Base-by-base conservation (phyloP, 2,888 invertebrate species). In the Sinhomidia bicolor region DNA sequence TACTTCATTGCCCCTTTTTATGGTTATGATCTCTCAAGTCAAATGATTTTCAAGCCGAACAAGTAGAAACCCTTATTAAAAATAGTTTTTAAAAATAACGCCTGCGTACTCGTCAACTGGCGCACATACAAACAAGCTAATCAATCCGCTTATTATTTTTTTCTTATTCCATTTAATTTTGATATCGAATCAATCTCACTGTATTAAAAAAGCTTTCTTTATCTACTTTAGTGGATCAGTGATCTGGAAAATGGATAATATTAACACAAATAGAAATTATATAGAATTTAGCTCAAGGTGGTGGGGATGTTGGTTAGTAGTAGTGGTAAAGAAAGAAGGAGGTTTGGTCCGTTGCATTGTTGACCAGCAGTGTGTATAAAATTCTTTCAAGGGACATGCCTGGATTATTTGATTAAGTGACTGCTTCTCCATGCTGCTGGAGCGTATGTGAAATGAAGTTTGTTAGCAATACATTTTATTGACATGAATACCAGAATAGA, bases 361-460 rank as follows among this genome's bases (percentile, higher is more conserved):
- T 78, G 20, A 51, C 54, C 51, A 78, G 78, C 71, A 36, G 41
- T 26, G 9, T 60, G 57, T 10, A 23, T 7, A 20, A 60, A 78
- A 78, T 85, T 57, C 85, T 29, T 76, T 76, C 10, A 20, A 54
- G 17, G 79, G 57, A 76, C 79, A 79, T 85, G 79, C 79, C 79
- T 80, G 51, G 79, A 85, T 36, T 85, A 54, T 80, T 85, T 85
- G 85, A 85, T 85, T 79, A 85, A 85, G 85, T 68, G 79, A 71
- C 62, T 65, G 29, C 41, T n/a, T 4, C n/a, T n/a, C n/a, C n/a
- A n/a, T 57, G 20, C 57, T 51, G 51, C 51, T 51, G n/a, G n/a
- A n/a, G n/a, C n/a, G n/a, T n/a, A 51, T 20, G 76, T 76, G 17
- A 36, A 79, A 60, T 51, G 41, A 23, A 76, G 7, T 51, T n/a